Conservation (phyloP, 2,888 invertebrate species). For the Cistogaster globosa region DNA sequence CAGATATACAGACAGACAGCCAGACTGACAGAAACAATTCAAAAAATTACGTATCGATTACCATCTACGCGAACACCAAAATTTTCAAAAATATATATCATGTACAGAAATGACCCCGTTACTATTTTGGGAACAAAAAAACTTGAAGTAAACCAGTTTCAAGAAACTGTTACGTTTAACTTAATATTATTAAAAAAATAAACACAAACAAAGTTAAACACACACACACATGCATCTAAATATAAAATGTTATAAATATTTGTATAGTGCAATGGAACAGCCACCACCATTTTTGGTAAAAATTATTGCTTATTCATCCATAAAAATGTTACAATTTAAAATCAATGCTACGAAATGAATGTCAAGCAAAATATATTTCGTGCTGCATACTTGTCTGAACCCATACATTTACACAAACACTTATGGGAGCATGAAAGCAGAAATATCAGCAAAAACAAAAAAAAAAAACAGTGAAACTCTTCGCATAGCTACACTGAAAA, state of each 20-base stretch:
- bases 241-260: slow-evolving; percentile 10
- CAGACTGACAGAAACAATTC: no score
- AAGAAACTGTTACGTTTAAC: no score
- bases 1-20: no score
- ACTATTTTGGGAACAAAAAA: no score
- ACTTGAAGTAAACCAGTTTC: no score
- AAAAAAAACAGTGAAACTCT: background rate
- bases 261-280: slow-evolving; percentile 41
- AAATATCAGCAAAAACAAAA: no score
- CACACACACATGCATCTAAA: background rate
- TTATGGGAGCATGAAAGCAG: background rate
- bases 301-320: slow-evolving; percentile 70
- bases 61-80: no score
- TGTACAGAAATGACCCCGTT: no score
- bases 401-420: slow-evolving; percentile 24
- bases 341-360: slow-evolving; percentile 74
- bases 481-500: slow-evolving; percentile 41
- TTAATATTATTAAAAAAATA: no score
- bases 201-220: background rate
- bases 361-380: slow-evolving; percentile 73
- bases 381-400: slow-evolving; percentile 43
- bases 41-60: no score
- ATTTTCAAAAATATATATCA: no score
- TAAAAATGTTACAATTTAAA: slow-evolving; percentile 73
- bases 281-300: slow-evolving; percentile 65